Evolutionary conservation across 2,113 vertebrate genomes (phyloP), one percentile per base, ranked within the genome.

Genomic region (Daphoenositta chrysoptera): DNA sequence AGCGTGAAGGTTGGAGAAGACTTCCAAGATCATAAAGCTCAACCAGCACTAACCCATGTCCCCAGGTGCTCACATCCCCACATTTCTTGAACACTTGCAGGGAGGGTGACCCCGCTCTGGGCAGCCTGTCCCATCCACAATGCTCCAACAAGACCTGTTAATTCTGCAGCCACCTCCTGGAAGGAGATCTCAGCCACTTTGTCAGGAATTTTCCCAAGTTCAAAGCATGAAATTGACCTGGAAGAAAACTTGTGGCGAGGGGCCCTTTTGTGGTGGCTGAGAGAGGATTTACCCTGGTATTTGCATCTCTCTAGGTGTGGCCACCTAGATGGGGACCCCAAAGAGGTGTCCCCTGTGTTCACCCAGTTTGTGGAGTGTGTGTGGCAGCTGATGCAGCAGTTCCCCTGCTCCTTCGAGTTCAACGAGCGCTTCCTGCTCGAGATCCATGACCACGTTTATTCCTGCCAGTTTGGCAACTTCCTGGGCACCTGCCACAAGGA

Each of bases 381-480:
- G 70, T 99, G 98, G 98, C 98, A 99, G 90, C 98, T 99, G 45
- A 98, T 96, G 95, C 98, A 98, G 92, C 98, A 98, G 93, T 99
- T 98, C 73, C 98, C 98, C 4, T 98, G 98, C 79, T 65, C 97
- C 2, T 98, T 99, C 56, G 98, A 98, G 60, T 99, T 98, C 63
- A 98, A 94, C 2, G 98, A 99, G 89, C 94, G 84, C 5, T 98
- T 98, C 76, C 97, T 99, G 19, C 95, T 98, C 3, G 97, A 98
- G 82, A 97, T 99, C 93, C 98, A 99, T 2, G 98, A 98, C 85
- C 98, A 98, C 2, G 95, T 98, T 21, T 98, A 97, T 57, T 98
- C 98, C 76, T 99, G 98, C 87, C 98, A 99, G 95, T 98, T 98
- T 71, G 98, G 98, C 37, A 99, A 98, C 93, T 99, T 99, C 93